phyloP scores from a whole-genome alignment of 35 echinoderm and acorn worm genomes.

The Chiridota heheva region DNA sequence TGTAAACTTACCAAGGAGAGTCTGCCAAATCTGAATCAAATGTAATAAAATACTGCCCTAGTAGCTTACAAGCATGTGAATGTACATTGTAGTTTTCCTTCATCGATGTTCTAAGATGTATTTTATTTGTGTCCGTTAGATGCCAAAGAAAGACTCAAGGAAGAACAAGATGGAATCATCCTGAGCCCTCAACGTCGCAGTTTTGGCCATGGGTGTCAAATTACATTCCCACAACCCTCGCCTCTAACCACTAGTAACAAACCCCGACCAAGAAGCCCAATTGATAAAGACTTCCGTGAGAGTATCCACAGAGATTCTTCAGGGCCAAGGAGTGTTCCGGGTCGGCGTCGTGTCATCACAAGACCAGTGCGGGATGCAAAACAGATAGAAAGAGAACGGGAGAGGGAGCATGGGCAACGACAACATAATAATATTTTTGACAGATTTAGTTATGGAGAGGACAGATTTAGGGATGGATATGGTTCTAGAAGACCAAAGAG shows the following conservation, averaged over 20 bases:
- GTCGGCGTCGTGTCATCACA: conserved; percentile 70
- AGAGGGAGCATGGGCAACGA: conserved; percentile 28
- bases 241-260: neutral
- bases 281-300: conserved; percentile 8
- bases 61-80: no score
- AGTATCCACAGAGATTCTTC: conserved; percentile 9
- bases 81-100: neutral
- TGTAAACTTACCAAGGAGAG: no score
- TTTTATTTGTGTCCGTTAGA: conserved; percentile 34
- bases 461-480: no score
- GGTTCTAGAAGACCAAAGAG: no score
- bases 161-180: conserved; percentile 94
- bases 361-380: conserved; percentile 12
- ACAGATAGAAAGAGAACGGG: conserved; percentile 29
- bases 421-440: no score
- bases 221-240: conserved; percentile 38
- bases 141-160: conserved; percentile 94
- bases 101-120: neutral
- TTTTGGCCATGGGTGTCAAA: conserved; percentile 93
- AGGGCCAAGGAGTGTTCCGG: conserved; percentile 28
- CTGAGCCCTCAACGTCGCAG: conserved; percentile 96
- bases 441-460: no score
- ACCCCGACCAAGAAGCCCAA: conserved; percentile 25
- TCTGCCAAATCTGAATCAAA: no score
- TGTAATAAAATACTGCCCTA: no score